A percentile compares a stretch with the other conserved stretches of the same genome.
These are phyloP conservation scores for Andrena bicolor DNA, from an alignment of 2,888 invertebrate species.

Conservation along the genomic window DNA sequence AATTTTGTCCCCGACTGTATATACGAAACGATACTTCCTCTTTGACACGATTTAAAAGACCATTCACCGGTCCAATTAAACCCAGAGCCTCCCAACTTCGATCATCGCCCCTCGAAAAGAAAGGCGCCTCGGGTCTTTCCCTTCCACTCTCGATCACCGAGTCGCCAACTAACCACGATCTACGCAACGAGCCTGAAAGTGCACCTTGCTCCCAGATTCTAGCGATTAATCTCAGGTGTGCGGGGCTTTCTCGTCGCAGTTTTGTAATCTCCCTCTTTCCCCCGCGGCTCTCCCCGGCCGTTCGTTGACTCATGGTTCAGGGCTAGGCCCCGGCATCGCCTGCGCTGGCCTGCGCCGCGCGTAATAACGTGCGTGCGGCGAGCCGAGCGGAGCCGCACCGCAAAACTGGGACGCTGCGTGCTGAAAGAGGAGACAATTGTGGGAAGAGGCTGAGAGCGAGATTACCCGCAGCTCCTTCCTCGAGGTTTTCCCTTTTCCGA, in stretches of 20 bases:
- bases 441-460: conserved; percentile 61
- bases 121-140: background rate
- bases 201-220: conserved; percentile 7
- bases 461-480: conserved; percentile 28
- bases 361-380: conserved; percentile 63
- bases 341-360: conserved; percentile 3
- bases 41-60: no score
- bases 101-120: no score
- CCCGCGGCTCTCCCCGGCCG: conserved; percentile 57
- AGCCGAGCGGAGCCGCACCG: conserved; percentile 40
- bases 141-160: background rate
- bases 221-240: conserved; percentile 51
- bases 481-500: conserved; percentile 18
- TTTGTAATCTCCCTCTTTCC: conserved; percentile 48
- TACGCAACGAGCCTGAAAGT: background rate
- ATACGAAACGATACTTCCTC: no score
- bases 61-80: no score
- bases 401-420: conserved; percentile 66
- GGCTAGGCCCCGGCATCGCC: conserved; percentile 56
- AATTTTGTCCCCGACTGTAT: no score
- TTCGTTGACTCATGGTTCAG: conserved; percentile 72
- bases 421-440: conserved; percentile 65
- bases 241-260: conserved; percentile 40
- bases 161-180: background rate
- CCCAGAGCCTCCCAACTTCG: no score